phyloP scores from a whole-genome alignment of 2,888 invertebrate genomes.

The Syrista parreyssii region DNA sequence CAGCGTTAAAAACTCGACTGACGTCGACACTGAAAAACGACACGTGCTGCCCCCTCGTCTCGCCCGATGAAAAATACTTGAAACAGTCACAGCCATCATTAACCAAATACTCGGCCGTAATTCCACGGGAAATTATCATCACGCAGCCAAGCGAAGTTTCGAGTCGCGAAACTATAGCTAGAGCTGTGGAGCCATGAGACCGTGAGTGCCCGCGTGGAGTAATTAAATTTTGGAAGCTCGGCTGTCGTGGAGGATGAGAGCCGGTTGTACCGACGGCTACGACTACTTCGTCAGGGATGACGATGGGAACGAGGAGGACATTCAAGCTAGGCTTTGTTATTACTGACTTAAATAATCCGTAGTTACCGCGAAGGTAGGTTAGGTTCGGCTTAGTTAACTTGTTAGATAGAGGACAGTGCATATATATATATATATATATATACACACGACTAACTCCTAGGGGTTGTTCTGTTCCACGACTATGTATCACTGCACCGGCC shows the following conservation, averaged over 20 bases:
- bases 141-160: constrained; percentile 36
- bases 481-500: too few relatives aligned
- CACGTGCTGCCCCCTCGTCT: too few relatives aligned
- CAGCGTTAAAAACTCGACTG: too few relatives aligned
- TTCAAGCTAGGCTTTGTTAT: constrained; percentile 31
- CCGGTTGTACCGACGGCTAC: constrained; percentile 13
- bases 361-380: constrained; percentile 24
- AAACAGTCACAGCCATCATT: too few relatives aligned
- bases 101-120: background rate
- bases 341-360: constrained; percentile 41
- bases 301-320: constrained; percentile 5
- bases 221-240: constrained; percentile 43
- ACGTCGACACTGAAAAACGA: too few relatives aligned
- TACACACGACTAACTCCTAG: too few relatives aligned
- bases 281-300: constrained; percentile 16
- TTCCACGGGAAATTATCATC: constrained; percentile 42
- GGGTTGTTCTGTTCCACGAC: too few relatives aligned
- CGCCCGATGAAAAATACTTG: too few relatives aligned
- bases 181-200: background rate
- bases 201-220: constrained; percentile 36
- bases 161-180: background rate
- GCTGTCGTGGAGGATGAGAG: constrained; percentile 1
- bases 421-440: too few relatives aligned
- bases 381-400: constrained; percentile 35
- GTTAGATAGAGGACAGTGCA: constrained; percentile 2